phyloP scores from a whole-genome alignment of 2,888 invertebrate species.

The Caenorhabditis sp. region DNA sequence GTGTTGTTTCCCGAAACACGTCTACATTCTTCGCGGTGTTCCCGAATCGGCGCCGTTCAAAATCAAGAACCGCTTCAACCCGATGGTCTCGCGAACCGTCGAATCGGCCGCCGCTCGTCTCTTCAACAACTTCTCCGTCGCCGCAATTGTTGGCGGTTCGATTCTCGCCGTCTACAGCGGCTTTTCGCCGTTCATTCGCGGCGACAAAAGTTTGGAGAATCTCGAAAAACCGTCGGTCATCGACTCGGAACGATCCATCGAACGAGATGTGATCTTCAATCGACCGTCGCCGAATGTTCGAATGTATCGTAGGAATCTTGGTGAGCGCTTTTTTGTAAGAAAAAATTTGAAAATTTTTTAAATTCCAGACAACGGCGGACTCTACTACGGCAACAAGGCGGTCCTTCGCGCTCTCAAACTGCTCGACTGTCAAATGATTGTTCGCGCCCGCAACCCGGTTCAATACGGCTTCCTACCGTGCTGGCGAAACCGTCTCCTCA shows the following conservation, averaged over 20 bases:
- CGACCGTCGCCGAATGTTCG: slow-evolving; percentile 35
- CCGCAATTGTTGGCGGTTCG: slow-evolving; percentile 42
- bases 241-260: slow-evolving; percentile 21
- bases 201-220: slow-evolving; percentile 18
- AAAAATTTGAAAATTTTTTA: not conserved
- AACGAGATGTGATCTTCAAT: slow-evolving; percentile 41
- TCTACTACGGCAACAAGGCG: not conserved
- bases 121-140: slow-evolving; percentile 45
- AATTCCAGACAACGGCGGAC: not conserved
- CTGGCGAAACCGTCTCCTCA: not conserved
- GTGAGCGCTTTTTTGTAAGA: slow-evolving; percentile 3
- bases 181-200: slow-evolving; percentile 35
- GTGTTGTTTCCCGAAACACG: slow-evolving; percentile 44
- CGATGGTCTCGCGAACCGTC: slow-evolving; percentile 22
- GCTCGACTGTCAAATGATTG: not conserved
- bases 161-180: slow-evolving; percentile 49
- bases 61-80: slow-evolving; percentile 31
- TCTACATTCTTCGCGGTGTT: slow-evolving; percentile 44
- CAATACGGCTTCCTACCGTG: not conserved
- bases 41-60: slow-evolving; percentile 40
- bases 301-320: slow-evolving; percentile 40
- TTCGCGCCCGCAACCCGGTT: not conserved
- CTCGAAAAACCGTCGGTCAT: slow-evolving; percentile 26
- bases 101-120: slow-evolving; percentile 25
- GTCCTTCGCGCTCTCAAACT: not conserved